Base-by-base conservation (phyloP, 2,113 vertebrate genomes). In the Oryzias melastigma region DNA sequence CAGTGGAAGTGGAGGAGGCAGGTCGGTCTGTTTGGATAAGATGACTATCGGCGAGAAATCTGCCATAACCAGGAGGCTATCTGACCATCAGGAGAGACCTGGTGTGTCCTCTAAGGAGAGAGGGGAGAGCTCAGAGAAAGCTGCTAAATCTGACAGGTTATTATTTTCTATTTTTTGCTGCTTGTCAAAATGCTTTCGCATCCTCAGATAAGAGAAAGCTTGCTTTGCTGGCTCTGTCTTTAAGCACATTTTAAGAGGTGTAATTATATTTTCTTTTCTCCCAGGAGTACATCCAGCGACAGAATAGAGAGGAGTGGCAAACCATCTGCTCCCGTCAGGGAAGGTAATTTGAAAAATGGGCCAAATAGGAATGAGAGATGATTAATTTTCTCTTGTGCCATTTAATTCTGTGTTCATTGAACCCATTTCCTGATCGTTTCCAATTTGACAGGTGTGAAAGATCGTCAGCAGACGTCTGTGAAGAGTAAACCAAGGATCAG, bases 21-120 rank as follows among this genome's bases (percentile, higher is more conserved):
- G 89, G 19, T 88, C 87, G 0, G 84, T 90, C 22, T 84, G 71
- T 68, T 57, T 90, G 54, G 89, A 90, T 51, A 87, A 88, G 71
- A 62, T 88, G 83, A 88, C 86, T 27, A 90, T 89, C 0, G 83
- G 18, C 7, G 89, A 90, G 66, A 86, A 87, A 58, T 80, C 79
- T 0, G 63, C 77, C 40, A 13, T 65, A 56, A 45, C 67, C 22
- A 85, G 6, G 48, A 86, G 14, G 56, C 40, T 3, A 15, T 0
- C 25, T 2, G 83, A 87, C 46, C 59, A 63, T 16, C 73, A 51
- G 29, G 86, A 88, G 44, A 90, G 83, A 68, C 49, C 77, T 5
- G 76, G 58, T 14, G 6, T 4, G 2, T 52, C 82, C 4, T 77
- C 82, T 0, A 81, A 80, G 61, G 86, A 86, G 19, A 80, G 43